Evolutionary conservation across 2,888 invertebrate species (phyloP), one percentile per base, ranked within the genome.

Genomic region (Pseudococcus jackbeardsleyi): DNA sequence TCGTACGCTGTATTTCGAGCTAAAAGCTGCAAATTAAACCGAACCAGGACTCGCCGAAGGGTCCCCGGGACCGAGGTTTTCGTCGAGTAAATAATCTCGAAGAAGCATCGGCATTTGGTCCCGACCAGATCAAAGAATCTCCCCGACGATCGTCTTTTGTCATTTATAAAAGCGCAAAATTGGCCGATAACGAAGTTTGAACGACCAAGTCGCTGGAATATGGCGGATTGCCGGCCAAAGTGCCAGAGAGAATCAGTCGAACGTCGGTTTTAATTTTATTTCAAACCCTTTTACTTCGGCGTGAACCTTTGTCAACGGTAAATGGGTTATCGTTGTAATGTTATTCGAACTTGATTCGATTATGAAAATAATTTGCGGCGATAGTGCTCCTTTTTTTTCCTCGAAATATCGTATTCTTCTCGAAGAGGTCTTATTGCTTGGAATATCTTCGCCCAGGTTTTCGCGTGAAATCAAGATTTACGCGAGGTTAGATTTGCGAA

Each of bases 271-370:
- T 82, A 82, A 82, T 82, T 82, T 82, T 26, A 82, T 82, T 82
- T 82, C 19, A 82, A 82, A 46, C 79, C 46, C 79, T 46, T 72
- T 72, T 72, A 72, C 79, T 46, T 22, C 46, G 79, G 79, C 46
- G 46, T 82, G 79, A 82, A 82, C 79, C 79, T 82, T 82, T 82
- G 79, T 82, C 79, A 82, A 82, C 46, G 19, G 19, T 82, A 82
- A 82, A 42, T 82, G 79, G 79, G 79, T 82, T 82, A 46, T 46
- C 79, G 79, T 46, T 42, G 79, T 82, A 82, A 82, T 82, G 46
- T 82, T 82, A 82, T 82, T 46, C 46, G 79, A 82, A 19, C 42
- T 82, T 82, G 12, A 82, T 82, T 82, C 46, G 46, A 82, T 82
- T 82, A 82, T 82, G 79, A 12, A 82, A 42, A 46, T 82, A 82